Base-by-base conservation (phyloP, 1,140 invertebrate genomes). In the Agrilus planipennis region DNA sequence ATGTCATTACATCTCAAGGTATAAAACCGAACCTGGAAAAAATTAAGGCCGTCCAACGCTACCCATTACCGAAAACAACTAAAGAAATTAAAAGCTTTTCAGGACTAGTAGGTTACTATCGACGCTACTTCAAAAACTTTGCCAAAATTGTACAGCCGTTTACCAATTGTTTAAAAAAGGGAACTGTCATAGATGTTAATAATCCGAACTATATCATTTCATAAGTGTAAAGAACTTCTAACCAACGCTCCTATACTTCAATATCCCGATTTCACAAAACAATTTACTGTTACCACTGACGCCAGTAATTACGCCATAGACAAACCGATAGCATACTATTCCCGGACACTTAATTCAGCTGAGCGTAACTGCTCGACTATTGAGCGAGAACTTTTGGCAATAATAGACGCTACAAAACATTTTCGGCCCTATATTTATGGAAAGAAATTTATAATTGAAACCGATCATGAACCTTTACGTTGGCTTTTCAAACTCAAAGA, bases 351-450 rank as follows among this genome's bases (percentile, higher is more conserved):
- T 10, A 28, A 41, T 14, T 9, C 4, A 18, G 17, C 27, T 9
- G 70, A 75, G 51, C 40, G 32, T 64, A 66, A 15, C 70, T 67
- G 15, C 38, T 45, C 39, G 1, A 52, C 52, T 4, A 64, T 61
- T 2, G 65, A 73, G 47, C 48, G 54, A 36, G 69, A 71, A 55
- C 58, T 58, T 28, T 44, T 71, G 15, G 61, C 61, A 0, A 52
- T 70, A 9, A 29, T 71, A 1, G 48, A 48, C 39, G 55, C 54
- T 5, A 46, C 69, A 2, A 46, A 63, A 39, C 53, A 64, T 31
- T 64, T 63, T 38, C 32, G 50, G 15, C 41, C 44, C 16, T 71
- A 60, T 46, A 38, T 71, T 4, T 53, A 58, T 30, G 55, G 56
- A 4, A 54, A 41, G 6, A 43, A 60, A 14, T 68, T 73, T 38